Conservation (phyloP, 2,113 vertebrate genomes). For the Bettongia penicillata region DNA sequence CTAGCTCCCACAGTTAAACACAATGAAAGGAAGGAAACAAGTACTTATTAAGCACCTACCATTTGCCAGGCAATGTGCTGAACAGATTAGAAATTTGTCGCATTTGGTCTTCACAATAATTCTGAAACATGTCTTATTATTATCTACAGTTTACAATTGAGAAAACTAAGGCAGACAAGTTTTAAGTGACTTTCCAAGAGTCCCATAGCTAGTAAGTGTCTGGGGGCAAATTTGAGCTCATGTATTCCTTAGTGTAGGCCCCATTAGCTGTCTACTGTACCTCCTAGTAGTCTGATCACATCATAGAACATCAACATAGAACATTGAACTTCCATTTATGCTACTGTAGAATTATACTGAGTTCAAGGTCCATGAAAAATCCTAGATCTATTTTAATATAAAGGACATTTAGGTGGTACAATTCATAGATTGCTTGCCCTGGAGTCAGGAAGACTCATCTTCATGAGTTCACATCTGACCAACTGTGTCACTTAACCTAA, state of each 20-base stretch:
- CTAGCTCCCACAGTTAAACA: no score
- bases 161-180: not conserved
- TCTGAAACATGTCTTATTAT: not conserved
- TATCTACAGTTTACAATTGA: not conserved
- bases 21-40: not conserved
- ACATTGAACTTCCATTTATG: not conserved
- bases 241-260: not conserved
- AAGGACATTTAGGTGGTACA: not conserved
- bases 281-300: not conserved
- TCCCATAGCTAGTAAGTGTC: not conserved
- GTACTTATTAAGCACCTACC: not conserved
- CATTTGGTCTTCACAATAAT: not conserved
- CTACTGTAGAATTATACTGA: not conserved
- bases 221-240: not conserved
- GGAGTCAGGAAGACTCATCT: no score
- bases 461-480: no score
- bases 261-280: not conserved
- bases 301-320: not conserved
- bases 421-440: no score
- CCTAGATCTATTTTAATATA: not conserved
- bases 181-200: not conserved
- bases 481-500: no score
- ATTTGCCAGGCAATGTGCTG: not conserved
- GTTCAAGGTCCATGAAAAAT: not conserved
- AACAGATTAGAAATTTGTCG: not conserved